These are phyloP conservation scores for Astatoreochromis straeleni DNA, from an alignment of 2,113 vertebrate species.

Conservation along the genomic window DNA sequence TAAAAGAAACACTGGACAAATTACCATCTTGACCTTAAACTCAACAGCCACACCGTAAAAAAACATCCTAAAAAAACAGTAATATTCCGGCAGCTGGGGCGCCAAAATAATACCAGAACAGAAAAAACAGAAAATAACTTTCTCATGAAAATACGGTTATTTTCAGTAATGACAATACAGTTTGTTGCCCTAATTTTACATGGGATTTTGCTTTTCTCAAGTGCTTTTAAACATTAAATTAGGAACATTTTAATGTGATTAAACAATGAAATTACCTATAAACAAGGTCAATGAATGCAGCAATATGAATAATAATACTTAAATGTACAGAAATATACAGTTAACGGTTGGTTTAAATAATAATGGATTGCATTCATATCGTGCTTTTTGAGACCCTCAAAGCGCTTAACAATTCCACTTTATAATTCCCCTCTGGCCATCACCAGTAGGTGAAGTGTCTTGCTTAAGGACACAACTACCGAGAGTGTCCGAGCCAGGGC, in stretches of 20 bases:
- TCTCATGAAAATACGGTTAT: not conserved
- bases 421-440: too few relatives aligned
- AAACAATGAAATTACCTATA: not conserved
- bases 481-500: fast-evolving
- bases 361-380: too few relatives aligned
- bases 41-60: not conserved
- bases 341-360: too few relatives aligned
- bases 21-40: not conserved
- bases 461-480: fast-evolving
- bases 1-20: not conserved
- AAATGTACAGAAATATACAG: too few relatives aligned
- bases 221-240: not conserved
- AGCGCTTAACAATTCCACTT: too few relatives aligned
- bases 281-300: not conserved
- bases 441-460: too few relatives aligned
- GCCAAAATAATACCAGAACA: not conserved
- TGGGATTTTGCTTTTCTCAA: not conserved
- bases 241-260: fast-evolving
- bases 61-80: not conserved
- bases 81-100: not conserved
- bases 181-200: not conserved
- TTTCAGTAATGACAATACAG: not conserved
- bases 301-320: not conserved
- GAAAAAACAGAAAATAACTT: not conserved
- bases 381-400: too few relatives aligned